Base-by-base conservation (phyloP, 2,797 vertebrate genomes). In the Paedocypris micromegethes region DNA sequence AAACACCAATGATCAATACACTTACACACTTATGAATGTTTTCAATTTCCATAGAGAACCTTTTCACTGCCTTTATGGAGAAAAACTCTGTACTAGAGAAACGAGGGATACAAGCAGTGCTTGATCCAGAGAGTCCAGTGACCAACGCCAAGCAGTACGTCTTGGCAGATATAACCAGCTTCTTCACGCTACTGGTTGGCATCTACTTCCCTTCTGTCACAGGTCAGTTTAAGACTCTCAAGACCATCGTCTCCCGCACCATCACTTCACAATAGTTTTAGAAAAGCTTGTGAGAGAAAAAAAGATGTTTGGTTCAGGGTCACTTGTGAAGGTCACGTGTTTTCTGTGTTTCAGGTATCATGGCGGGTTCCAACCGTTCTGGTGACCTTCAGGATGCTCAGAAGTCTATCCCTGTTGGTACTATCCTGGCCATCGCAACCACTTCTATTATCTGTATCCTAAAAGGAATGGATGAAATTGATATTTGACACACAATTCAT, bases 181-280 rank as follows among this genome's bases (percentile, higher is more conserved):
- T 97, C 89, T 99, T 98, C 86, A 98, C 96, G 0, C 88, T 99
- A 78, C 86, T 99, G 62, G 96, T 99, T 0, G 97, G 97, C 73
- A 99, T 99, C 83, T 99, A 98, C 82, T 99, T 99, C 79, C 97
- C 97, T 2, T 99, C 97, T 0, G 97, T 99, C 77, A 99, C 97
- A 90, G 97, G 97, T 98, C 61, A 77, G 86, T 41, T 23, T 23
- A 23, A 23, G 23, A 23, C 23, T 23, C 23, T 23, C 23, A 23
- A 23, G 23, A 1, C 23, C 23, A 23, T 23, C 23, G 23, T 23
- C 23, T 23, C 23, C 23, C 23, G 23, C 23, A 23, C 23, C 23
- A 23, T 23, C 23, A 23, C 23, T 23, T 23, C 23, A 23, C 23
- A 23, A 23, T 23, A 23, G 23, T 23, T 23, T 23, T 23, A 23